Conservation (phyloP, 2,113 vertebrate species). For the Chloebia gouldiae region DNA sequence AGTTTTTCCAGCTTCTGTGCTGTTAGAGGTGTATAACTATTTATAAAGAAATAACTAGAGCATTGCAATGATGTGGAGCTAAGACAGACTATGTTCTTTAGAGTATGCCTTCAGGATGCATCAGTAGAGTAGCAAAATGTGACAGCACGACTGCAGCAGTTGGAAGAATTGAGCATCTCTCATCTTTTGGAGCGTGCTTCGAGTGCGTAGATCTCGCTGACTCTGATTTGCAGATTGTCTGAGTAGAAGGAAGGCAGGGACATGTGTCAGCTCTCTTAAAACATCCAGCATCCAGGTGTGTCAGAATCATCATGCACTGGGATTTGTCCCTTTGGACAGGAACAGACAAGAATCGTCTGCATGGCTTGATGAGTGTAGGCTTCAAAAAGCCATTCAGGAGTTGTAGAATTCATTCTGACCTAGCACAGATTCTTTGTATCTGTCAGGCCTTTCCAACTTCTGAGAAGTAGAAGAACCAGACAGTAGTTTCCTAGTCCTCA, state of each 20-base stretch:
- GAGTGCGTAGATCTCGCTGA: accelerated
- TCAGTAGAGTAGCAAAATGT: not conserved
- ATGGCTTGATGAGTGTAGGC: not conserved
- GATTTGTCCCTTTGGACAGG: not conserved
- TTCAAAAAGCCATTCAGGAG: not conserved
- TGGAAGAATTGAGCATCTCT: not conserved
- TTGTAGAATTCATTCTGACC: not conserved
- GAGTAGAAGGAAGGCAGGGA: not conserved
- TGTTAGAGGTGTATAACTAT: not conserved
- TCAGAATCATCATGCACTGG: not conserved
- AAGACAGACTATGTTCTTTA: not conserved
- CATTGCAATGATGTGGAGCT: not conserved
- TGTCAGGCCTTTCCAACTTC: not conserved
- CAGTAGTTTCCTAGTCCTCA: not conserved
- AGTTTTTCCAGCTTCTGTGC: not conserved
- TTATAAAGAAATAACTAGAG: not conserved
- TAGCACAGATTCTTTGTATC: not conserved
- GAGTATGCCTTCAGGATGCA: not conserved
- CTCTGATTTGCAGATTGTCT: not conserved
- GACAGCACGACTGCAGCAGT: not conserved
- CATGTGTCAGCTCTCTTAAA: not conserved
- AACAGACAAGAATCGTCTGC: not conserved
- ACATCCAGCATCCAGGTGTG: accelerated
- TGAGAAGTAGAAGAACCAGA: not conserved
- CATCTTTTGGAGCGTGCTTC: not conserved